These are phyloP conservation scores for Cataglyphis rosenhaueri DNA, from an alignment of 2,888 invertebrate genomes.

Conservation along the genomic window DNA sequence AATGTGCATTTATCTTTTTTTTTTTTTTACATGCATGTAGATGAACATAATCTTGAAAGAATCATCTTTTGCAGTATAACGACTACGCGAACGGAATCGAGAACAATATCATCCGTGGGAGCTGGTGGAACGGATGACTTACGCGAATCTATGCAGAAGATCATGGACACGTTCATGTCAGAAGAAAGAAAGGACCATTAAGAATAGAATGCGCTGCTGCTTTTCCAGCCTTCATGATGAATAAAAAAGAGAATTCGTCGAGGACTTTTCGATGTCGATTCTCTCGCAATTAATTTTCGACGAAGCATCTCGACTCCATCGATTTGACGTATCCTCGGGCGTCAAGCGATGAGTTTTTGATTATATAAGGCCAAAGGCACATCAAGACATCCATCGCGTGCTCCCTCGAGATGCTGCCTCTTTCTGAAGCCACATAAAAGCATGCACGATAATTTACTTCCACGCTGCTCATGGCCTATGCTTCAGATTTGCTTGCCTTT, in stretches of 20 bases:
- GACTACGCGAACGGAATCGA: slow-evolving; percentile 86
- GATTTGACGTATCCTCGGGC: slow-evolving; percentile 66
- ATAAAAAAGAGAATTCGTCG: neutral
- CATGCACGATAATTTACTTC: slow-evolving; percentile 68
- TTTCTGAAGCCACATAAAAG: slow-evolving; percentile 35
- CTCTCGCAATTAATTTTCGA: slow-evolving; percentile 17
- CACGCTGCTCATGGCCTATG: slow-evolving; percentile 74
- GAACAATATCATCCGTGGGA: slow-evolving; percentile 77
- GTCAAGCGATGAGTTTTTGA: slow-evolving; percentile 44
- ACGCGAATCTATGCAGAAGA: slow-evolving; percentile 86
- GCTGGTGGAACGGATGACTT: slow-evolving; percentile 83
- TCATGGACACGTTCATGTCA: slow-evolving; percentile 87
- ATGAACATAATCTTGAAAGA: neutral
- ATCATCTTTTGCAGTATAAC: slow-evolving; percentile 84
- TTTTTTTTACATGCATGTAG: neutral
- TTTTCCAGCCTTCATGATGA: neutral
- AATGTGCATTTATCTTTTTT: neutral
- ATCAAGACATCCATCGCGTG: neutral
- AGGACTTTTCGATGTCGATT: neutral
- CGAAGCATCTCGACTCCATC: slow-evolving; percentile 7
- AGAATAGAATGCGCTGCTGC: slow-evolving; percentile 61
- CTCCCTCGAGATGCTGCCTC: slow-evolving; percentile 29
- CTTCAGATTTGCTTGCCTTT: slow-evolving; percentile 75
- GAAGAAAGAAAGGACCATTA: slow-evolving; percentile 86
- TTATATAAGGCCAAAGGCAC: neutral